These are phyloP conservation scores for Erebia palarica DNA, from an alignment of 2,888 invertebrate genomes.

Conservation along the genomic window DNA sequence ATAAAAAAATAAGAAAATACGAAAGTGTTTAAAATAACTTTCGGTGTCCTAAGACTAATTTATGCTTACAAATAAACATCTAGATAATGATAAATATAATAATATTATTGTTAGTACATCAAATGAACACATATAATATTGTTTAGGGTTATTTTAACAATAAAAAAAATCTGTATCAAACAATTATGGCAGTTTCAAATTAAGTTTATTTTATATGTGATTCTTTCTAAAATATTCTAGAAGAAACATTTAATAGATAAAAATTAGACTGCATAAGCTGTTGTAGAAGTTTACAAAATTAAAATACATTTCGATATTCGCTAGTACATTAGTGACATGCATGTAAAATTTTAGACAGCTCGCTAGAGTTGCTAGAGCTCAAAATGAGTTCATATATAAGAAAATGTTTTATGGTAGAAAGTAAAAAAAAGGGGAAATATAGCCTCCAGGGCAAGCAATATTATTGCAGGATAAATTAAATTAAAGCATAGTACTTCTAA, in stretches of 20 bases:
- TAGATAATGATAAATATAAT: constrained; percentile 49
- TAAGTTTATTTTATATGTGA: constrained; percentile 19
- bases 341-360: not conserved
- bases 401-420: constrained; percentile 1
- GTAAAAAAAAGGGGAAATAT: constrained; percentile 7
- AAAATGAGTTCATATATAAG: not conserved
- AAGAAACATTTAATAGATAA: not conserved
- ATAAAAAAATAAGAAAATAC: constrained; percentile 20
- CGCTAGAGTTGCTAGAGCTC: not conserved
- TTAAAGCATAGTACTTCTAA: constrained; percentile 20
- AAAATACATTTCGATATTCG: too few species aligned
- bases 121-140: constrained; percentile 55
- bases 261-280: too few species aligned
- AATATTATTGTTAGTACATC: constrained; percentile 42
- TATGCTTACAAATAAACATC: constrained; percentile 42
- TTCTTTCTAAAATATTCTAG: not conserved
- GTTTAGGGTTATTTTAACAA: constrained; percentile 29
- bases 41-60: constrained; percentile 27
- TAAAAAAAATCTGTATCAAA: constrained; percentile 7
- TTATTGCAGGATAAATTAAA: not conserved
- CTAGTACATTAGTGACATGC: too few species aligned
- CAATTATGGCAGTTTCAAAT: constrained; percentile 31
- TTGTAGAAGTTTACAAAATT: too few species aligned
- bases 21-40: constrained; percentile 21
- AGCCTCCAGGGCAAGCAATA: constrained; percentile 39